Conservation (phyloP, 1,140 invertebrate species). For the Venustaconcha ellipsiformis region DNA sequence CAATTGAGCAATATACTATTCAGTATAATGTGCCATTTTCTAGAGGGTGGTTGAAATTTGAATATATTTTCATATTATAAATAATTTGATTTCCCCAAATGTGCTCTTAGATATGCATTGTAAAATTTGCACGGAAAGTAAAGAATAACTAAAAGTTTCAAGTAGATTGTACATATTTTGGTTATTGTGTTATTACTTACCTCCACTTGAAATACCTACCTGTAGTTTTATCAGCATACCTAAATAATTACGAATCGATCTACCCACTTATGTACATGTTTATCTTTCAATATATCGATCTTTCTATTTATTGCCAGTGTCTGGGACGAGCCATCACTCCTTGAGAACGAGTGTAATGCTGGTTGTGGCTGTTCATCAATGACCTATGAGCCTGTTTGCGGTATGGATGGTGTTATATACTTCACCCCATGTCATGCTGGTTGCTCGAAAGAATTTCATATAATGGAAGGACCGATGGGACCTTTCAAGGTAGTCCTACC, state of each 20-base stretch:
- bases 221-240: not conserved
- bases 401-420: slow-evolving; percentile 92
- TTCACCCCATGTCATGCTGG: slow-evolving; percentile 93
- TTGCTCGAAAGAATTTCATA: slow-evolving; percentile 72
- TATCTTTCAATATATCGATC: not conserved
- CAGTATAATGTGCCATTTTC: too few relatives aligned
- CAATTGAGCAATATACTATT: too few relatives aligned
- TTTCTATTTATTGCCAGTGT: not conserved
- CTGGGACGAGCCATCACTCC: not conserved
- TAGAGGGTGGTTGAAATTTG: too few relatives aligned
- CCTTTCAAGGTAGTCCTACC: slow-evolving; percentile 37
- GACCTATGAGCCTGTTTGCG: slow-evolving; percentile 92
- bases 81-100: too few relatives aligned
- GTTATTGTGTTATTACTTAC: not conserved
- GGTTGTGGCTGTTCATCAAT: slow-evolving; percentile 88
- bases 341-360: slow-evolving; percentile 79
- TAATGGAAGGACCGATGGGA: slow-evolving; percentile 41
- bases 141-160: too few relatives aligned
- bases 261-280: not conserved
- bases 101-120: too few relatives aligned
- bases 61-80: too few relatives aligned
- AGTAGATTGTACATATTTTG: not conserved
- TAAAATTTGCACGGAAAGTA: too few relatives aligned
- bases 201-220: not conserved
- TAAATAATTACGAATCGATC: not conserved